Conservation (phyloP, 2,888 invertebrate genomes). For the Ypsolopha sequella region DNA sequence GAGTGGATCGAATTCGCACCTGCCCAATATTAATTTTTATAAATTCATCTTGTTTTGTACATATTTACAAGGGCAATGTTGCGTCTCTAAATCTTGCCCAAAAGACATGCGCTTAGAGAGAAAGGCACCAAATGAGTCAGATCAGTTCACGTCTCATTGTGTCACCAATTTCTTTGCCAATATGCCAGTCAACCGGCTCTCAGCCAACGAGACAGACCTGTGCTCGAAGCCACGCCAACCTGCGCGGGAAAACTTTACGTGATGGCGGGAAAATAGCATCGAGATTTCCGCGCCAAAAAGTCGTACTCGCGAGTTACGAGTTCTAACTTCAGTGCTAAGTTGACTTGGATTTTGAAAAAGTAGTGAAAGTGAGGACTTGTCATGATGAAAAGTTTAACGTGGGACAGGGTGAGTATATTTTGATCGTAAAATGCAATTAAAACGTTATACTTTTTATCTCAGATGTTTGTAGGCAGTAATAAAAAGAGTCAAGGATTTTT, state of each 20-base stretch:
- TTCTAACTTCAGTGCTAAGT: no score
- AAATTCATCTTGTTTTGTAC: neutral
- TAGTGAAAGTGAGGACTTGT: conserved; percentile 3
- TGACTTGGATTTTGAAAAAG: conserved; percentile 12
- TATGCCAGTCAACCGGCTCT: conserved; percentile 5
- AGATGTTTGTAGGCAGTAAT: no score
- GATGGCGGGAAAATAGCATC: conserved; percentile 35
- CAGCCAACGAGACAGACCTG: conserved; percentile 6
- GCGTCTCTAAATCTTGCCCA: neutral
- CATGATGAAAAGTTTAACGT: conserved; percentile 33
- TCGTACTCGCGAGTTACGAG: no score
- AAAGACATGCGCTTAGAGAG: neutral
- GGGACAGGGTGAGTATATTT: conserved; percentile 33
- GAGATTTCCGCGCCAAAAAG: neutral
- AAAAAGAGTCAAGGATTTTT: no score
- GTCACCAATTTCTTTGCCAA: neutral
- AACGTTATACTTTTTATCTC: no score
- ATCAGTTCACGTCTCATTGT: neutral
- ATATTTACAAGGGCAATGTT: neutral
- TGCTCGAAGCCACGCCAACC: conserved; percentile 13
- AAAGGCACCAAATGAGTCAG: conserved; percentile 2
- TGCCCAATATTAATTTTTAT: no score
- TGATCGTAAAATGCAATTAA: no score
- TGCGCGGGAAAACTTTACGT: conserved; percentile 51
- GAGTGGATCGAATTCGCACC: no score